phyloP scores from a whole-genome alignment of 2,113 vertebrate genomes.

The Pseudorectes ferrugineus region DNA sequence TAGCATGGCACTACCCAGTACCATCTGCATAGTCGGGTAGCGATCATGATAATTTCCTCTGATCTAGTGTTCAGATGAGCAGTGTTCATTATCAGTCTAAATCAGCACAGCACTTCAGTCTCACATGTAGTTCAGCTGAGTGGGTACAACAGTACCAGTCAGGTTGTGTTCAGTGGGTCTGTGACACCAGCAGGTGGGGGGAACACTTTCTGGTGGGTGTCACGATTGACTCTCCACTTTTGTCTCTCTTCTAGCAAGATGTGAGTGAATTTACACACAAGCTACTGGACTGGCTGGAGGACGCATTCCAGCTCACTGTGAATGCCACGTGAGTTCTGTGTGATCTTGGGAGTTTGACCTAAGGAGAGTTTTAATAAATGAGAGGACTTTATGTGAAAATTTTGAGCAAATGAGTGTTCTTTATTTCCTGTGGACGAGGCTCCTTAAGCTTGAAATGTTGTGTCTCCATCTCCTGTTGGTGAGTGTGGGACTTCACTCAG shows the following conservation, averaged over 20 bases:
- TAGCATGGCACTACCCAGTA: not conserved
- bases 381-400: not conserved
- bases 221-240: not conserved
- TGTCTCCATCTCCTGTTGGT: not conserved
- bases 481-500: not conserved
- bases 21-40: not conserved
- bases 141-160: accelerated
- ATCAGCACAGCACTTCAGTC: not conserved
- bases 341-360: not conserved
- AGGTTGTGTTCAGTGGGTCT: no score
- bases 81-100: not conserved
- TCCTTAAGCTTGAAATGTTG: not conserved
- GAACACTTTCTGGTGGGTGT: accelerated
- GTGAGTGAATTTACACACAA: conserved; percentile 98
- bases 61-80: not conserved
- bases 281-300: conserved; percentile 96
- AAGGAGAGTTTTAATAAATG: not conserved
- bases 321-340: conserved; percentile 80
- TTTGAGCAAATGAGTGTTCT: not conserved
- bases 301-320: conserved; percentile 91
- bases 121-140: not conserved
- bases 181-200: no score
- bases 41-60: not conserved
- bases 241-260: conserved; percentile 79
- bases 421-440: not conserved